Evolutionary conservation across 2,888 invertebrate genomes (phyloP), one percentile per base, ranked within the genome.

Genomic region (Silvanus unidentatus): DNA sequence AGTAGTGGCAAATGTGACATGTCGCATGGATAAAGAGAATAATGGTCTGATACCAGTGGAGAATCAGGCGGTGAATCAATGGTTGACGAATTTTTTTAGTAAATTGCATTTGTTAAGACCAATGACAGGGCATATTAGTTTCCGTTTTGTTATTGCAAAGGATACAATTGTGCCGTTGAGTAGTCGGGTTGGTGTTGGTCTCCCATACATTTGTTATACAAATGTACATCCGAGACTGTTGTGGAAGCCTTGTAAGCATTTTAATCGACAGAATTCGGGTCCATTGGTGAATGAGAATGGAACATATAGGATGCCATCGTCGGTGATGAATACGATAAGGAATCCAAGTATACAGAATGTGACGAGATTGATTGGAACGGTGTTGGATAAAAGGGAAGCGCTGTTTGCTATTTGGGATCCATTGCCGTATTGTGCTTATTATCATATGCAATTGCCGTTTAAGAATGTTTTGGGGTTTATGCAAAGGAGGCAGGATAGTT

Each of bases 341-440:
- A 70, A 73, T 52, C 74, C 77, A 5, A 66, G 73, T 4, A 60
- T 75, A 3, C 73, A 74, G 52, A 69, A 74, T 1, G 76, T 84
- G 3, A 78, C 78, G 13, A 78, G 80, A 60, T 65, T 84, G 39
- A 71, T 84, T 57, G 80, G 82, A 30, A 82, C 82, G 0, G 82
- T 86, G 29, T 65, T 88, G 54, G 87, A 88, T 60, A 87, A 86
- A 55, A 76, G 86, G 32, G 88, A 90, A 64, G 88, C 87, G 0
- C 72, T 90, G 1, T 90, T 90, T 62, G 79, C 83, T 3, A 84
- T 84, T 62, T 89, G 89, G 89, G 90, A 90, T 64, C 90, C 90
- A 3, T 66, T 90, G 58, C 90, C 90, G 0, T 90, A 89, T 65
- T 88, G 88, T 63, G 88, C 87, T 2, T 89, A 88, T 66, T 89